phyloP scores from a whole-genome alignment of 2,797 vertebrate genomes.

The Bovichtus diacanthus region DNA sequence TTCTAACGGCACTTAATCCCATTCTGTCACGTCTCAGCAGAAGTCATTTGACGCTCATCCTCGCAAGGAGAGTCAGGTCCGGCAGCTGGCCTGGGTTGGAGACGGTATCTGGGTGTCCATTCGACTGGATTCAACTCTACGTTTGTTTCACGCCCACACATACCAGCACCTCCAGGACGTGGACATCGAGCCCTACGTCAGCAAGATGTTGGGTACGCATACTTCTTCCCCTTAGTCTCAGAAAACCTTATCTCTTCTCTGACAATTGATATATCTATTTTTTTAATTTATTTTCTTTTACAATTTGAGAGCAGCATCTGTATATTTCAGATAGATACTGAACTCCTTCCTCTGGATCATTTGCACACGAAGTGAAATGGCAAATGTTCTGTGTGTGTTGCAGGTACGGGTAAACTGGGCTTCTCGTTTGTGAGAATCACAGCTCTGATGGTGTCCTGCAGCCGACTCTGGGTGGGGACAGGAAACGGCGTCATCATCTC shows the following conservation, averaged over 20 bases:
- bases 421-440: conserved; percentile 99
- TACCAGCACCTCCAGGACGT: conserved; percentile 98
- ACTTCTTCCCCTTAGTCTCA: neutral
- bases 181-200: conserved; percentile 98
- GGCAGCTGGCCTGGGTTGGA: conserved; percentile 97
- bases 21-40: conserved; percentile 73
- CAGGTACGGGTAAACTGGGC: conserved; percentile 96
- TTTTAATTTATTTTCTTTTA: no score
- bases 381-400: conserved; percentile 22
- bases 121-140: conserved; percentile 94
- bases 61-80: conserved; percentile 96
- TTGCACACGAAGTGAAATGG: neutral
- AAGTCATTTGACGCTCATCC: conserved; percentile 97
- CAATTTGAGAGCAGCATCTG: accelerated
- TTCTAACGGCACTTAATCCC: neutral
- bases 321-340: neutral
- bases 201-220: conserved; percentile 96
- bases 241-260: neutral
- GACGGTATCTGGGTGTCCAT: conserved; percentile 99
- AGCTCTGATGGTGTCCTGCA: conserved; percentile 94
- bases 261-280: neutral
- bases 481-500: conserved; percentile 99
- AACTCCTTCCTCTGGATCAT: neutral
- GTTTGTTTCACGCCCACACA: conserved; percentile 96
- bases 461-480: conserved; percentile 96